Evolutionary conservation across 2,888 invertebrate genomes (phyloP), one percentile per base, ranked within the genome.

Genomic region (Acrocera orbiculus): DNA sequence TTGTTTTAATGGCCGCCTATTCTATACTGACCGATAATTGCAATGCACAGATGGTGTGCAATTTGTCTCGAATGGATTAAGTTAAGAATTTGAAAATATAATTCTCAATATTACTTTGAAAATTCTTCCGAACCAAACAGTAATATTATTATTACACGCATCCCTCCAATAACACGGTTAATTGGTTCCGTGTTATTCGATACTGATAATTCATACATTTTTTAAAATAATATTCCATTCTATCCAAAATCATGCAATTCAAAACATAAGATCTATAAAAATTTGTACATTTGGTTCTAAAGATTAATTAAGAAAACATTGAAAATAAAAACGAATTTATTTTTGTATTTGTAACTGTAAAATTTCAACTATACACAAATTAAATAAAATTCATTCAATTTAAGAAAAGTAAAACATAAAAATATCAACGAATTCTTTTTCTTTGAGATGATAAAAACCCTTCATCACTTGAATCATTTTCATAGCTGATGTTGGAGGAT

Each of bases 281-380:
- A n/a, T 25, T 25, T 25, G n/a, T 25, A 10, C 25, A 25, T 25
- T 25, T 25, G 25, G 25, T 25, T 25, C 25, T 3, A 3, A 25
- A 25, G 25, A 3, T 25, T 25, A 25, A 25, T 25, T 25, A 25
- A 25, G 25, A 25, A 25, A 25, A 25, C 25, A 25, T 25, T 25
- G 25, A 25, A 25, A 25, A 25, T 25, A 25, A 25, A 13, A 25
- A 25, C 25, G 13, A 5, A 25, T 8, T 25, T 25, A 11, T 25
- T 25, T 25, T 25, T n/a, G n/a, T n/a, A 25, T 25, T 3, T 25
- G 10, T 25, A 25, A 3, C 13, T 25, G 25, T 25, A 25, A 25
- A 25, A 25, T 25, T 25, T 25, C 25, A 25, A 5, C 6, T 10
- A 3, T 10, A 10, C 8, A 25, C 10, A 25, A 25, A 5, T 25